Percentiles rank a stretch among this genome's conserved stretches.
phyloP scores from a whole-genome alignment of 2,113 vertebrate species.

The Catagonus wagneri region DNA sequence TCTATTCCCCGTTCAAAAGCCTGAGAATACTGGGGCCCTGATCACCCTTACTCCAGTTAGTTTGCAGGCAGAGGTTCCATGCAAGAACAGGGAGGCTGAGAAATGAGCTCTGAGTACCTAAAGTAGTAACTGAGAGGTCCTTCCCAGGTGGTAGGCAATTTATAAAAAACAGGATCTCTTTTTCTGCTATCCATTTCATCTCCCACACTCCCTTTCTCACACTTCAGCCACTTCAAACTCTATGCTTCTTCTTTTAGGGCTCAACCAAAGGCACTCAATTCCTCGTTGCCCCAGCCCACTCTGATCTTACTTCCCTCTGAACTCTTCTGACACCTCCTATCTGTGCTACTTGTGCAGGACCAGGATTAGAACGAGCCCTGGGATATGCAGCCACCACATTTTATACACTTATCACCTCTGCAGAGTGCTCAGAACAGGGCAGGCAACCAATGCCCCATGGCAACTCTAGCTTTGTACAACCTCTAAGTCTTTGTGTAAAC shows the following conservation, averaged over 20 bases:
- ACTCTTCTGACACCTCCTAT: background rate
- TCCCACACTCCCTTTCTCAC: background rate
- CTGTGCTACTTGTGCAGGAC: background rate
- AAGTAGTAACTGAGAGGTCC: background rate
- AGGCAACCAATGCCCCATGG: background rate
- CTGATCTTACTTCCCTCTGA: background rate
- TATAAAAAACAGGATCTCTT: background rate
- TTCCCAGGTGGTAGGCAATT: background rate
- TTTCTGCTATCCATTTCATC: background rate
- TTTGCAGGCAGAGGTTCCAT: background rate
- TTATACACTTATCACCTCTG: background rate
- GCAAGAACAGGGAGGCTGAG: background rate
- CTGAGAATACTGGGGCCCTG: background rate
- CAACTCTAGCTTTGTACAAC: background rate
- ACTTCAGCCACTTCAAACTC: background rate
- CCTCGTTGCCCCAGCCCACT: background rate
- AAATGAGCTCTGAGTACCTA: background rate
- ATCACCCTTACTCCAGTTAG: background rate
- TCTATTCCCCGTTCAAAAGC: background rate
- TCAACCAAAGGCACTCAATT: background rate
- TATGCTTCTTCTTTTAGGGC: background rate
- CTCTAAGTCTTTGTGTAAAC: accelerated
- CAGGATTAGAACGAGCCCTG: background rate
- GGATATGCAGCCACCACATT: background rate
- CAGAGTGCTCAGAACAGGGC: background rate